Conservation (phyloP, 2,888 invertebrate species). For the Papilio protenor region DNA sequence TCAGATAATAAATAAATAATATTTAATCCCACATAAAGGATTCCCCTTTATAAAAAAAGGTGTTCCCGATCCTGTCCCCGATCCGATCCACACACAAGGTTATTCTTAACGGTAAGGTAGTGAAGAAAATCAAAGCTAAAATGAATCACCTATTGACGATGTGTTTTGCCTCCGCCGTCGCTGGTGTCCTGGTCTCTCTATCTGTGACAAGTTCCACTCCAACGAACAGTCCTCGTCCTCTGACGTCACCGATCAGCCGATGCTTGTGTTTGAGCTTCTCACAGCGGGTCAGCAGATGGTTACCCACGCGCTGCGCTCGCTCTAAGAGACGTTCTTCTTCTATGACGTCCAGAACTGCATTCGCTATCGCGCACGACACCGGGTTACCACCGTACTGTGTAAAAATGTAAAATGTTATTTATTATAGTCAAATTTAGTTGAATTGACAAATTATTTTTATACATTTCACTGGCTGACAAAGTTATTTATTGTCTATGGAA, state of each 20-base stretch:
- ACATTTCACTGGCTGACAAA: too few relatives aligned
- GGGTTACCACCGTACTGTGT: conserved; percentile 99
- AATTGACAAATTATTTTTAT: too few relatives aligned
- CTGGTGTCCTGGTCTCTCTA: conserved; percentile 90
- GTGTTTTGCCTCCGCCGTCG: conserved; percentile 91
- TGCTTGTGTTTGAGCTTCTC: conserved; percentile 89
- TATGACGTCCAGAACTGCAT: conserved; percentile 97
- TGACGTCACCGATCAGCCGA: conserved; percentile 92
- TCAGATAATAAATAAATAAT: too few relatives aligned
- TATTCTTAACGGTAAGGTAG: too few relatives aligned
- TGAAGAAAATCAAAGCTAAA: background rate
- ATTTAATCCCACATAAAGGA: too few relatives aligned
- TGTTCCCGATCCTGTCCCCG: too few relatives aligned
- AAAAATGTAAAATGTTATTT: too few relatives aligned
- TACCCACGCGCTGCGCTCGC: conserved; percentile 92
- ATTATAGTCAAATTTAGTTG: too few relatives aligned
- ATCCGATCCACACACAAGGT: too few relatives aligned
- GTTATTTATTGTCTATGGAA: too few relatives aligned
- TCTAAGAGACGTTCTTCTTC: conserved; percentile 93
- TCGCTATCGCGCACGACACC: conserved; percentile 98
- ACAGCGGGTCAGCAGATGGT: conserved; percentile 88
- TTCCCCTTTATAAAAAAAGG: too few relatives aligned
- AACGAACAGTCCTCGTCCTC: conserved; percentile 97
- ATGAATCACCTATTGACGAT: conserved; percentile 85
- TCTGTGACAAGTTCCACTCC: conserved; percentile 96